Conservation (phyloP, 2,888 invertebrate genomes). For the Yponomeuta plumbellus region DNA sequence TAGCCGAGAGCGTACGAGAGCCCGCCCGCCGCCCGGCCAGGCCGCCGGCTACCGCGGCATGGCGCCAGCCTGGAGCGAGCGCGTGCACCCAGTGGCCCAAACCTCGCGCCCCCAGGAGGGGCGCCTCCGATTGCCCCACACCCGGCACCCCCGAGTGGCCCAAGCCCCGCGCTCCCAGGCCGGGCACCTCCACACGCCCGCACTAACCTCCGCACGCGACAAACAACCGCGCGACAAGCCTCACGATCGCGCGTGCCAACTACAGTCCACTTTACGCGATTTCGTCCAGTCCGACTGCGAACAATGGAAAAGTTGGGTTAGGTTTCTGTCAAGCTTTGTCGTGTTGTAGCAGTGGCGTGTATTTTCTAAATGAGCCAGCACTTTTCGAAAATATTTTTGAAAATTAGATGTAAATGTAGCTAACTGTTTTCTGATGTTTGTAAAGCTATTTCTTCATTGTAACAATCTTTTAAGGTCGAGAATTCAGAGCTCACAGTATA, state of each 20-base stretch:
- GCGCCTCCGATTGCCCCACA: not conserved
- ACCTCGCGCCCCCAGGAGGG: slow-evolving; percentile 27
- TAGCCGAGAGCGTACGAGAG: slow-evolving; percentile 71
- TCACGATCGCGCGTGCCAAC: slow-evolving; percentile 28
- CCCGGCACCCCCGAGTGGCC: slow-evolving; percentile 17
- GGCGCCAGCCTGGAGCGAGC: slow-evolving; percentile 41
- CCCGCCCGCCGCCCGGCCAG: slow-evolving; percentile 66
- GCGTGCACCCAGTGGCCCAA: slow-evolving; percentile 40
- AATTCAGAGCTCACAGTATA: not conserved
- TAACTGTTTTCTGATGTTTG: not conserved
- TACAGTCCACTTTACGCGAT: slow-evolving; percentile 61
- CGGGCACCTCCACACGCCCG: no score
- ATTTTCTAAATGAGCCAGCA: no score
- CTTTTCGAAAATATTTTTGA: no score
- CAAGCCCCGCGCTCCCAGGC: slow-evolving; percentile 24
- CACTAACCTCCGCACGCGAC: not conserved
- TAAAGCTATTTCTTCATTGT: not conserved
- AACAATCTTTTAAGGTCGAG: not conserved
- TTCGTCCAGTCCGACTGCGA: slow-evolving; percentile 67
- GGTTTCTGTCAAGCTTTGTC: not conserved
- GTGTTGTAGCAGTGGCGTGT: no score
- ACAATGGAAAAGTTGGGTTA: slow-evolving; percentile 37
- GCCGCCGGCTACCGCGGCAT: slow-evolving; percentile 57
- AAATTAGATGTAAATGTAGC: no score
- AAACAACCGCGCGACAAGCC: slow-evolving; percentile 9